Percentiles rank a stretch among this genome's conserved stretches.
These are phyloP conservation scores for Hystrix cristata DNA, from an alignment of 2,113 vertebrate genomes.

Conservation along the genomic window DNA sequence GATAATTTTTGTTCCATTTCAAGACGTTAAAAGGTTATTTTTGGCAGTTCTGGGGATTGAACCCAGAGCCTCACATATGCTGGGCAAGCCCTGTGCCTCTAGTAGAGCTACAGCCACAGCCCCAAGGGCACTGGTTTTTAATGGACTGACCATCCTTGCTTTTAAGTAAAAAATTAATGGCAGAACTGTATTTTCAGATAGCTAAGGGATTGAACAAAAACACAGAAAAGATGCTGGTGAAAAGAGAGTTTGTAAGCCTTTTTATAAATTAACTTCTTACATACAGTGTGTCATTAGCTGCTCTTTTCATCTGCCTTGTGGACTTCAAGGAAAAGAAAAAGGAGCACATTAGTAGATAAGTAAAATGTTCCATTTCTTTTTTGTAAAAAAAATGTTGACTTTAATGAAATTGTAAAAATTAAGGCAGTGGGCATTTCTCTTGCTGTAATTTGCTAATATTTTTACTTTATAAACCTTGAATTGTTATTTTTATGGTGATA, in stretches of 20 bases:
- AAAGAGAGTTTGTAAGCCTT: background rate
- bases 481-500: background rate
- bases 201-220: background rate
- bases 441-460: background rate
- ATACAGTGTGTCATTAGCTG: background rate
- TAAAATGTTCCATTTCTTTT: slow-evolving; percentile 20
- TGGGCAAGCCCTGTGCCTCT: no score
- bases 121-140: background rate
- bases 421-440: slow-evolving; percentile 8
- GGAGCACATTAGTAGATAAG: background rate
- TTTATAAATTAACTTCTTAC: slow-evolving; percentile 36
- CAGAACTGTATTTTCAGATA: slow-evolving; percentile 8
- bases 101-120: background rate
- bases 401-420: slow-evolving; percentile 51
- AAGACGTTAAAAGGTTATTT: background rate
- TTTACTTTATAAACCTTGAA: slow-evolving; percentile 43
- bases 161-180: slow-evolving; percentile 55
- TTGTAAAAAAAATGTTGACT: slow-evolving; percentile 28
- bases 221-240: background rate
- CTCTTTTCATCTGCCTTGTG: background rate
- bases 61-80: background rate
- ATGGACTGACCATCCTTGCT: background rate
- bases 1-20: background rate
- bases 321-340: background rate
- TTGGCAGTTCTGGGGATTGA: background rate